phyloP scores from a whole-genome alignment of 2,113 vertebrate species.

The Marmota monax region DNA sequence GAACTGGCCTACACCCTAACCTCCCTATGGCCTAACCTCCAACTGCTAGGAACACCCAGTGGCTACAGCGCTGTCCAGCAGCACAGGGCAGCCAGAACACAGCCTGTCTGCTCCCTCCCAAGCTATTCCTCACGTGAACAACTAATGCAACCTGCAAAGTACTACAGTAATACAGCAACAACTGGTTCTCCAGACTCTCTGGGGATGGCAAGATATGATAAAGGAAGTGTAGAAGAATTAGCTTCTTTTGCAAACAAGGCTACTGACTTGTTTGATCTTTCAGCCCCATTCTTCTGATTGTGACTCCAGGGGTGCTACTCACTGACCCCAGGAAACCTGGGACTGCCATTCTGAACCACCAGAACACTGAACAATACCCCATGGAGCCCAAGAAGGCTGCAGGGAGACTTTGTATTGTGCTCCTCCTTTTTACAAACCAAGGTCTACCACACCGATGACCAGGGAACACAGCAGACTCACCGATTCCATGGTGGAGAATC shows the following conservation, averaged over 20 bases:
- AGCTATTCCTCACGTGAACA: not conserved
- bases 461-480: conserved; percentile 87
- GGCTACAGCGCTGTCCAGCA: not conserved
- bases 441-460: not conserved
- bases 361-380: not conserved
- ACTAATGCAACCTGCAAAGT: not conserved
- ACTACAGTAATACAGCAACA: not conserved
- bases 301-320: not conserved
- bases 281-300: not conserved
- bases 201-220: not conserved
- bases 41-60: not conserved
- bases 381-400: not conserved
- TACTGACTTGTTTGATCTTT: not conserved
- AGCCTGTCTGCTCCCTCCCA: not conserved
- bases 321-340: not conserved
- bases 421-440: not conserved
- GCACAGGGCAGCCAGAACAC: not conserved
- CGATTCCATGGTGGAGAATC: conserved; percentile 97
- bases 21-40: not conserved
- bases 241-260: not conserved
- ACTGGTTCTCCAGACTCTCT: not conserved
- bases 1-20: not conserved
- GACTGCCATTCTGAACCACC: not conserved
- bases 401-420: not conserved
- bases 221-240: not conserved